Evolutionary conservation across 92 coral and sea anemone genomes (phyloP).

Genomic region (Siderastrea siderea): DNA sequence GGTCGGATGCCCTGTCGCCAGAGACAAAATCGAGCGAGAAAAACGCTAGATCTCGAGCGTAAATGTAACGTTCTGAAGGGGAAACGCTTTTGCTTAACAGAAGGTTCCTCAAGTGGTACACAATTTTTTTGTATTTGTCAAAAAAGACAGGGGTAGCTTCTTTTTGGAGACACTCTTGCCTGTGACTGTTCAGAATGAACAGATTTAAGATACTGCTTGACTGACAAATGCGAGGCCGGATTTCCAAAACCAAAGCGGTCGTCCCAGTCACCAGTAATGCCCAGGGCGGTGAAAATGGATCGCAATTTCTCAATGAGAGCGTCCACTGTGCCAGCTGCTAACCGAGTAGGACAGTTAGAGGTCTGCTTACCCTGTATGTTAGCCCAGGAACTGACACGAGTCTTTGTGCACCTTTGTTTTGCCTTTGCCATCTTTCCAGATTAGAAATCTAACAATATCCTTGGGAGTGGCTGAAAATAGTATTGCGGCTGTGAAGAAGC

Average conservation of each 20-base stretch:
- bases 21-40: too few species aligned
- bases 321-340: conserved; percentile 81
- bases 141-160: too few species aligned
- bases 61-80: too few species aligned
- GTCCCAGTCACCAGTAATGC: conserved; percentile 73
- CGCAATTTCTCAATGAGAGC: conserved; percentile 59
- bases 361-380: conserved; percentile 12
- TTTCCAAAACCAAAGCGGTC: conserved; percentile 66
- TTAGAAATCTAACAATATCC: conserved; percentile 60
- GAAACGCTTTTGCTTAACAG: too few species aligned
- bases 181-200: too few species aligned
- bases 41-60: too few species aligned
- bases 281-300: conserved; percentile 51
- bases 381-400: conserved; percentile 42
- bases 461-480: conserved; percentile 37
- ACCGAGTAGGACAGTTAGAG: conserved; percentile 74
- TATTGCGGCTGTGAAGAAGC: conserved; percentile 19
- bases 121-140: too few species aligned
- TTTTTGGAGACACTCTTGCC: too few species aligned
- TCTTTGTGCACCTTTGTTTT: conserved; percentile 53
- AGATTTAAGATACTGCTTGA: too few species aligned
- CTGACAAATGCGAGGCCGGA: background rate
- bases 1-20: too few species aligned
- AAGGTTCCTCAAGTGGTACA: too few species aligned
- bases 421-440: conserved; percentile 69